Conservation (phyloP, 2,113 vertebrate genomes). For the Bos javanicus region DNA sequence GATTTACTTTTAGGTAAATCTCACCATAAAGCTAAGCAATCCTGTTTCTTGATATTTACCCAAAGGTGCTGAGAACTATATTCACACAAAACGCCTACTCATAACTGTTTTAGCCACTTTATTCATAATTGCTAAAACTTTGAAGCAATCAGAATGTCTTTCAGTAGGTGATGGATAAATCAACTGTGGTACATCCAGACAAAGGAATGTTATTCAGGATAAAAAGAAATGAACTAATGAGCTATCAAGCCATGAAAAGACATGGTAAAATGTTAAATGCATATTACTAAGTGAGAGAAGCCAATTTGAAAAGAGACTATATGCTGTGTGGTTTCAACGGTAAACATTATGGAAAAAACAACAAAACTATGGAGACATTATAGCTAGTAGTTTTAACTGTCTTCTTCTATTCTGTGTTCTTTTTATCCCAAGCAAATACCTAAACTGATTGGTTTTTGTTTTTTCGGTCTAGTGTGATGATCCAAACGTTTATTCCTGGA, state of each 20-base stretch:
- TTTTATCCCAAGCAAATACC: background rate
- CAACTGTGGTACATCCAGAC: background rate
- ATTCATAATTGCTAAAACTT: background rate
- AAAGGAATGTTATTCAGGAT: background rate
- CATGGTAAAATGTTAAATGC: background rate
- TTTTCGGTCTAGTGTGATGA: background rate
- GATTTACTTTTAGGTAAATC: background rate
- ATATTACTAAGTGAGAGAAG: background rate
- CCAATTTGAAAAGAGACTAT: background rate
- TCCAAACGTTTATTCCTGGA: background rate
- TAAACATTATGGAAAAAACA: background rate
- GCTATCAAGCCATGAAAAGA: background rate
- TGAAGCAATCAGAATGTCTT: background rate
- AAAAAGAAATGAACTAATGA: background rate
- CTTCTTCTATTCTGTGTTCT: background rate
- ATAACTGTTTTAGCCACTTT: background rate
- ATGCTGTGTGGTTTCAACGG: background rate
- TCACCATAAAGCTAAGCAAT: background rate
- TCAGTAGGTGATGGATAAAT: background rate
- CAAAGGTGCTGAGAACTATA: background rate
- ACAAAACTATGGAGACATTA: background rate
- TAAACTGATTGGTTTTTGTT: background rate
- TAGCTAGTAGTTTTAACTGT: background rate
- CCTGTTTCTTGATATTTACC: background rate
- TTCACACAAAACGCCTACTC: background rate